Percentiles rank a stretch among this genome's conserved stretches.
These are phyloP conservation scores for Colossoma macropomum DNA, from an alignment of 2,113 vertebrate species.

Conservation along the genomic window DNA sequence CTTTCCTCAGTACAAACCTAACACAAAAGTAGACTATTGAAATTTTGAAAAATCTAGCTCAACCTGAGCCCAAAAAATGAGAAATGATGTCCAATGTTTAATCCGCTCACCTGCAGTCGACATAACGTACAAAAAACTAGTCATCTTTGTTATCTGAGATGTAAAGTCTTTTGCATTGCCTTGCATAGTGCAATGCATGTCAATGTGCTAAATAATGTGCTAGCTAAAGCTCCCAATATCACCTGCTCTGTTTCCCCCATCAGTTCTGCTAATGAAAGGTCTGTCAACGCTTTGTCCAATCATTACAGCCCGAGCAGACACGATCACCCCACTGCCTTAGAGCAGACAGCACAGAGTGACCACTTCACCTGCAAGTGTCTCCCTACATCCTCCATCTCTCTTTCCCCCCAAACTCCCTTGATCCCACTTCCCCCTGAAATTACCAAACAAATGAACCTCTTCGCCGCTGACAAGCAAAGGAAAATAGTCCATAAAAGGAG, in stretches of 20 bases:
- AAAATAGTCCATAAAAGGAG: constrained; percentile 70
- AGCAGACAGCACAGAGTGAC: constrained; percentile 47
- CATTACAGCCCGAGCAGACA: constrained; percentile 62
- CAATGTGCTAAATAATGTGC: too few species aligned
- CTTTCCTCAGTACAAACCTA: too few species aligned
- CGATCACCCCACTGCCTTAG: constrained; percentile 69
- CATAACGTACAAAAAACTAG: too few species aligned
- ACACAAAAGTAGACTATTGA: too few species aligned
- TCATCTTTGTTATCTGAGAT: too few species aligned
- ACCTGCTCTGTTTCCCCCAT: constrained; percentile 14
- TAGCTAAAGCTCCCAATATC: too few species aligned
- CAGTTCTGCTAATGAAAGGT: constrained; percentile 65
- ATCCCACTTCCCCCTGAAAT: constrained; percentile 58
- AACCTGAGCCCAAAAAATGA: too few species aligned
- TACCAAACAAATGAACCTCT: constrained; percentile 74
- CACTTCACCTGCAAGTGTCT: constrained; percentile 39
- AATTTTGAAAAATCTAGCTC: too few species aligned
- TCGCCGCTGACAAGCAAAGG: constrained; percentile 71
- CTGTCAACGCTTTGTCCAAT: constrained; percentile 59
- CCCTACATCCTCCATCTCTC: constrained; percentile 41
- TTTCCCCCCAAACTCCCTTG: background rate
- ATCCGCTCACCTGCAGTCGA: too few species aligned
- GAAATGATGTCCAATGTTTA: too few species aligned
- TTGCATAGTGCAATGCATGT: too few species aligned
- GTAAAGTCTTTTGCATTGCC: too few species aligned